Base-by-base conservation (phyloP, 2,797 vertebrate genomes). In the Propithecus perrieri region DNA sequence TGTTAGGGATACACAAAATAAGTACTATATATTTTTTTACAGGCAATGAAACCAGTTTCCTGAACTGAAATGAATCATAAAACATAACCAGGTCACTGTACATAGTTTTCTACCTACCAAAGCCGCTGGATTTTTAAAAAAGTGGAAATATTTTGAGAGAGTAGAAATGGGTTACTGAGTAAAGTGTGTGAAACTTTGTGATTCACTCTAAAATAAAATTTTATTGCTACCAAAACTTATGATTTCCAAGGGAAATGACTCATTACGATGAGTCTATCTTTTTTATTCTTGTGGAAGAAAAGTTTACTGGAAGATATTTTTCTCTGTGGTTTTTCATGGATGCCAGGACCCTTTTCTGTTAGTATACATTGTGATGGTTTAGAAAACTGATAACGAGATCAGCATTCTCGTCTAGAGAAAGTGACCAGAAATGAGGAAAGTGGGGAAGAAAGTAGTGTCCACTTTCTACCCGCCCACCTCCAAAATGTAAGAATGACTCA, bases 141-240 rank as follows among this genome's bases (percentile, higher is more conserved):
- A 90, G 17, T 59, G 22, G 33, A 92, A 76, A 85, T 97, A 75
- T 93, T 96, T 93, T 75, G 61, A 85, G 18, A 30, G 0, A 89
- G 41, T 41, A 57, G 76, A 97, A 91, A 65, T 35, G 41, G 12
- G 9, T 69, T 75, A 50, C 43, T 43, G 11, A 61, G 28, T 4
- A 65, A 89, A 95, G 75, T 41, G 2, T 41, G 41, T 41, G 41
- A 41, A 41, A 6, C 41, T 41, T 41, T 41, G 41, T 80, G 59
- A 63, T 74, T 81, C 15, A 65, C 7, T 81, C 11, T 85, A n/a
- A 94, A 94, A 87, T 76, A 71, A 80, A 92, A 81, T 61, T 57
- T 71, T 71, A 85, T 43, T 63, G 18, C 38, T 35, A 46, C 17
- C 7, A 18, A 92, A 89, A 81, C 57, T 79, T 75, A 65, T 79